Evolutionary conservation across 64 coral and sea anemone species (phyloP).

Genomic region (Stichodactyla helianthus): DNA sequence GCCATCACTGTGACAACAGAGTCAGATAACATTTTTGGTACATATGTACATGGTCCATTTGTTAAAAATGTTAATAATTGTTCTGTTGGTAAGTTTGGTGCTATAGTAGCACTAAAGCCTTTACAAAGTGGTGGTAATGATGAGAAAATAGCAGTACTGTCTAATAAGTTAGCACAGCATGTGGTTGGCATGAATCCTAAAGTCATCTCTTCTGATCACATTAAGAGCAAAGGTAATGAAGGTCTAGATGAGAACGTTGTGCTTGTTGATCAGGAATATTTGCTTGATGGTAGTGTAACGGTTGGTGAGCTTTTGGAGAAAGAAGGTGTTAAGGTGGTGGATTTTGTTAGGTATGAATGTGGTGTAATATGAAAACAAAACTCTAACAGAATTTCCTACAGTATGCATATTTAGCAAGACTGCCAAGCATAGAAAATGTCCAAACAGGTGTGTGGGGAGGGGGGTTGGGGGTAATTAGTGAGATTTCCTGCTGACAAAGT

Average conservation of each 20-base stretch:
- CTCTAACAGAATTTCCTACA: too few relatives aligned
- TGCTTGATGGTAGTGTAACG: slow-evolving; percentile 61
- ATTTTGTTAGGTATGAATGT: slow-evolving; percentile 96
- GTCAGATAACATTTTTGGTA: slow-evolving; percentile 60
- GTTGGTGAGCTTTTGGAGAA: slow-evolving; percentile 67
- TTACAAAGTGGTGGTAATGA: background rate
- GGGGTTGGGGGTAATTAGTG: too few relatives aligned
- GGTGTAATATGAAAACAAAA: slow-evolving; percentile 19
- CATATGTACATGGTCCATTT: slow-evolving; percentile 82
- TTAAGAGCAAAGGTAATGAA: slow-evolving; percentile 24
- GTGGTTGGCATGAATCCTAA: slow-evolving; percentile 87
- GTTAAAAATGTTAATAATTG: slow-evolving; percentile 37
- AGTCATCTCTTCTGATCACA: slow-evolving; percentile 32
- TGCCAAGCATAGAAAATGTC: too few relatives aligned
- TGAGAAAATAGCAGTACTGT: slow-evolving; percentile 25
- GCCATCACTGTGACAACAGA: slow-evolving; percentile 93
- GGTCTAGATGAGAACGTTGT: slow-evolving; percentile 50
- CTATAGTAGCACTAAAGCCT: slow-evolving; percentile 52
- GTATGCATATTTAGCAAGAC: too few relatives aligned
- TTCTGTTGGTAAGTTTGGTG: slow-evolving; percentile 80
- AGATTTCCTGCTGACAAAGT: too few relatives aligned
- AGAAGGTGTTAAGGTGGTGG: slow-evolving; percentile 60
- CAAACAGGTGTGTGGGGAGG: too few relatives aligned
- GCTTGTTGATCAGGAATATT: slow-evolving; percentile 76
- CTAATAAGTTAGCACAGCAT: slow-evolving; percentile 69